Conservation (phyloP, 2,888 invertebrate genomes). For the Steromphala cineraria region DNA sequence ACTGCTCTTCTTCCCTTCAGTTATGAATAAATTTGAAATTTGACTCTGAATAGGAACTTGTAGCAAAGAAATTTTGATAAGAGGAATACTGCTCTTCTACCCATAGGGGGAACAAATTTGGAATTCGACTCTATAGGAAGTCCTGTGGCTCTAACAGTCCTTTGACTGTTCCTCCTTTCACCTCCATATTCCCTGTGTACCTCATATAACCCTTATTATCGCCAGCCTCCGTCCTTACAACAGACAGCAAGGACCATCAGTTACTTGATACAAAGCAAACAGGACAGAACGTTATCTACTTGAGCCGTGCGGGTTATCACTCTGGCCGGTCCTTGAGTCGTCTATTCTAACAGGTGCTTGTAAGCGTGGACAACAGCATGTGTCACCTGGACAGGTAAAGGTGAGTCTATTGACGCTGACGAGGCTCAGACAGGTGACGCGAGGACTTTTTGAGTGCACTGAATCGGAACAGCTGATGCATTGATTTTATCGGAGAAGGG, state of each 20-base stretch:
- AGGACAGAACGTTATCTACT: neutral
- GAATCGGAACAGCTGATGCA: conserved; percentile 5
- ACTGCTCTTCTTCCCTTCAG: no score
- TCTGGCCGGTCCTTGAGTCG: neutral
- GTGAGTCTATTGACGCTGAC: neutral
- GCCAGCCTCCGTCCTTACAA: no score
- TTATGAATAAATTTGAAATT: no score
- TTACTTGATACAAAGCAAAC: neutral
- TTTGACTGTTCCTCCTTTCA: no score
- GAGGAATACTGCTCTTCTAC: no score
- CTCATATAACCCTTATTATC: no score
- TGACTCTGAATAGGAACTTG: no score
- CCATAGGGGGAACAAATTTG: no score
- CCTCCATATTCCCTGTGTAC: no score
- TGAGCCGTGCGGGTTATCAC: neutral
- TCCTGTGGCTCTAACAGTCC: no score
- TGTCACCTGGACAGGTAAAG: neutral
- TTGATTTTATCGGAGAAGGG: neutral
- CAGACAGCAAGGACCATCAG: neutral
- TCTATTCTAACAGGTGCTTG: neutral
- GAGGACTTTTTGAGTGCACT: neutral
- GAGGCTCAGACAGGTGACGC: neutral
- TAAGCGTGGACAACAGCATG: neutral
- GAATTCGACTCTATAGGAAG: no score
- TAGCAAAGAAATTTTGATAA: no score